Base-by-base conservation (phyloP, 1,140 invertebrate genomes). In the Trichomalopsis sarcophagae region DNA sequence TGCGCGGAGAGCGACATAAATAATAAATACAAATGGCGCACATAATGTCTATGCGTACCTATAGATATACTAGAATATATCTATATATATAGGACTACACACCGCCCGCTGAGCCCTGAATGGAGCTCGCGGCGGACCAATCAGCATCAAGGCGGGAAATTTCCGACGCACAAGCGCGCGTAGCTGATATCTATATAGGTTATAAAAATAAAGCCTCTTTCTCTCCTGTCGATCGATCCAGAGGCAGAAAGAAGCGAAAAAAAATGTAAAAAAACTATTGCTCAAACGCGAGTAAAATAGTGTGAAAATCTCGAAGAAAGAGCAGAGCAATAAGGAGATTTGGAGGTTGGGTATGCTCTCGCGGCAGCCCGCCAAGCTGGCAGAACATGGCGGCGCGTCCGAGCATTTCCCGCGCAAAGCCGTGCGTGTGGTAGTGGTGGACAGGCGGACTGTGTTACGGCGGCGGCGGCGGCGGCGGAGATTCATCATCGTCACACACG, bases 361-460 rank as follows among this genome's bases (percentile, higher is more conserved):
- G 68, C 23, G 68, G 27, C n/a, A 91, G 92, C 91, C 91, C 92
- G 92, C 92, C 91, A 93, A 92, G 87, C 87, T 90, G 88, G 89
- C 91, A 91, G 73, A 71, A 93, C 80, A 93, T 92, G 91, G 91
- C 91, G 88, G 88, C 88, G 79, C 86, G 87, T 13, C 66, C 75
- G 62, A 86, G 87, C 88, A 87, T 91, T 93, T 93, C 91, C 92
- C 92, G 91, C 91, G 91, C 88, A 89, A 93, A 91, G 89, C 83
- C 83, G 74, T 87, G 87, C 87, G 85, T 87, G 47, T 86, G 80
- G 62, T 80, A 80, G 66, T 87, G 36, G 87, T 75, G 81, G 76
- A 81, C 36, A 27, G 27, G 27, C 27, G 27, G 33, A 36, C 5
- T 36, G 33, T 30, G 75, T 9, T 66, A 2, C 71, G 17, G 27